Percentiles rank a stretch among this genome's conserved stretches.
These are phyloP conservation scores for Mus spretus DNA, from an alignment of 2,797 vertebrate genomes.

Conservation along the genomic window DNA sequence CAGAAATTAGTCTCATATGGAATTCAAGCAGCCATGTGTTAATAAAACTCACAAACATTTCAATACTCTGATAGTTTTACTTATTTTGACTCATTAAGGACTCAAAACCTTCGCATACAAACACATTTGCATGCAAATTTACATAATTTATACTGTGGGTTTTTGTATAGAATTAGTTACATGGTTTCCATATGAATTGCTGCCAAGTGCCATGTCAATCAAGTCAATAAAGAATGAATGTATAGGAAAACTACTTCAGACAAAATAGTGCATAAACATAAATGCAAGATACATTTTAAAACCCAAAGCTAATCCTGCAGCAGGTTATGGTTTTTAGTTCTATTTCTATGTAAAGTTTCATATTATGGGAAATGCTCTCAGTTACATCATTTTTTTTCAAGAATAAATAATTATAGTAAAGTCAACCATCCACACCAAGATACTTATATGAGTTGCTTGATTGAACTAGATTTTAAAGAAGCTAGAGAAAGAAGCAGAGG, in stretches of 20 bases:
- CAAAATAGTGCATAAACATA: neutral
- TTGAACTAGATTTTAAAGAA: neutral
- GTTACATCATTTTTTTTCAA: neutral
- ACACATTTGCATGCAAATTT: neutral
- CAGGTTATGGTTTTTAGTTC: neutral
- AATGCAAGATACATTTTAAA: slow-evolving; percentile 8
- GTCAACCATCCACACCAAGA: slow-evolving; percentile 20
- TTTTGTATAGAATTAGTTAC: slow-evolving; percentile 14
- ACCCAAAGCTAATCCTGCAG: neutral
- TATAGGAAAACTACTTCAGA: neutral
- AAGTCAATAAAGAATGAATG: slow-evolving; percentile 11
- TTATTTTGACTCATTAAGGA: slow-evolving; percentile 4
- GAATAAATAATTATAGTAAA: slow-evolving; percentile 30
- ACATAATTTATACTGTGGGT: slow-evolving; percentile 23
- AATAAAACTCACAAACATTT: slow-evolving; percentile 26
- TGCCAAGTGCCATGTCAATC: neutral
- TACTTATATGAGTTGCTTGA: neutral
- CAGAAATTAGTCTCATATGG: neutral
- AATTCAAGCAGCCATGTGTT: slow-evolving; percentile 5
- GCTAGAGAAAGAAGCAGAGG: neutral
- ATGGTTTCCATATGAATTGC: slow-evolving; percentile 5
- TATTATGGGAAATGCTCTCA: neutral
- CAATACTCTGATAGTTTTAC: neutral
- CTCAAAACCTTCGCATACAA: slow-evolving; percentile 20
- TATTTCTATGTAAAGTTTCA: neutral